Evolutionary conservation across 2,113 vertebrate species (phyloP), one percentile per base, ranked within the genome.

Genomic region (Myotis yumanensis): DNA sequence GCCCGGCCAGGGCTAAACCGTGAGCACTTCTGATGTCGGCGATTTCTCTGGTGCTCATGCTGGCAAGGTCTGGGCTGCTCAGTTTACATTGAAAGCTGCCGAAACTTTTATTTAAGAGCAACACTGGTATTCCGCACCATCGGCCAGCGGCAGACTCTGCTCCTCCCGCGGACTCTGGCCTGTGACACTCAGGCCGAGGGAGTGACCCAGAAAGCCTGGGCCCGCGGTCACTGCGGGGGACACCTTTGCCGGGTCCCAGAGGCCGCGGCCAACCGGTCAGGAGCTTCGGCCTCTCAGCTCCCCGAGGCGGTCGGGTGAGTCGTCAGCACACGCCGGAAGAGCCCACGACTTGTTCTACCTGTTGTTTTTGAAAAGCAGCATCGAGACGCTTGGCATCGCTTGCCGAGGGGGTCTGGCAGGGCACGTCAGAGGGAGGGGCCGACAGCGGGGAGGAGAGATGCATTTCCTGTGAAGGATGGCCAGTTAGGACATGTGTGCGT

Each of bases 321-420:
- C 15, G 35, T 80, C 7, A 62, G 35, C 87, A 9, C 52, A 51
- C 3, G 0, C 25, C 28, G 66, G 37, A 94, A 88, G 43, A 77
- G 69, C 84, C 86, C 76, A 25, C 66, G 73, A 54, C 90, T 77
- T 0, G 8, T 46, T 81, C 62, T 64, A 79, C 89, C 95, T 91
- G 91, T 91, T 93, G 92, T 93, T 89, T 94, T 87, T 52, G 79
- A 51, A 76, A 90, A 90, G 76, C 81, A 35, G 82, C 43, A 0
- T 18, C 22, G 79, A 80, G 71, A 75, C 28, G 4, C 43, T 84
- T 54, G 51, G 91, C 79, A 25, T 51, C 71, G 82, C 90, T 90
- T 66, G 90, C 96, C 89, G 35, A 76, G 66, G 86, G 94, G 90
- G 16, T 75, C 89, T 88, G 89, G 85, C 86, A 92, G 83, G 90